Evolutionary conservation across 2,113 vertebrate species (phyloP), one percentile per base, ranked within the genome.

Genomic region (Stomatorhinus ivindoensis): DNA sequence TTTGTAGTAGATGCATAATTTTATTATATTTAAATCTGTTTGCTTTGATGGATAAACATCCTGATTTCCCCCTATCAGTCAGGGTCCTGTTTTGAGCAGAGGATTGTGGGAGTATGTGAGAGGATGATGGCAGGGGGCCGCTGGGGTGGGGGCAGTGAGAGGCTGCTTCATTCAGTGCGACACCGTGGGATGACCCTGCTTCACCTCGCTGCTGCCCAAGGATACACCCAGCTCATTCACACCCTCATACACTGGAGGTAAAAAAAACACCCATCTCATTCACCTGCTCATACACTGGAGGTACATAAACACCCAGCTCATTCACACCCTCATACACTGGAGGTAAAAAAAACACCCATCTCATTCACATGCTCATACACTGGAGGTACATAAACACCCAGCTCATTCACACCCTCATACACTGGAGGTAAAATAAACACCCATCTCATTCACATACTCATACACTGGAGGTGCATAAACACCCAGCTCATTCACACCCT

Each of bases 131-230:
- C 92, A 1, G 95, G 95, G 3, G 94, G 94, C 19, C 91, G 91
- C 4, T 96, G 96, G 96, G 91, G 91, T 7, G 92, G 90, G 92
- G 83, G 94, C 65, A 94, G 89, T 42, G 95, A 97, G 88, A 92
- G 92, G 27, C 95, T 97, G 53, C 93, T 95, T 84, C 96, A 97
- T n/a, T 93, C 96, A 0, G 92, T 94, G 87, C 95, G 96, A 89
- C 96, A 98, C 94, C 94, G 97, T 0, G 97, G 97, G 61, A 98
- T 98, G 97, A 98, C 97, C 0, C 96, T 98, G 73, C 95, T 98
- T 2, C 97, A 98, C 92, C 94, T 98, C 91, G 97, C 97, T 0
- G 97, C 97, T 1, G 97, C 97, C 0, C 97, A 98, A 91, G 97
- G 97, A 92, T 97, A 98, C 48, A 96, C 96, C 65, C 95, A 96